Base-by-base conservation (phyloP, 2,797 vertebrate genomes). In the Momotus momota region DNA sequence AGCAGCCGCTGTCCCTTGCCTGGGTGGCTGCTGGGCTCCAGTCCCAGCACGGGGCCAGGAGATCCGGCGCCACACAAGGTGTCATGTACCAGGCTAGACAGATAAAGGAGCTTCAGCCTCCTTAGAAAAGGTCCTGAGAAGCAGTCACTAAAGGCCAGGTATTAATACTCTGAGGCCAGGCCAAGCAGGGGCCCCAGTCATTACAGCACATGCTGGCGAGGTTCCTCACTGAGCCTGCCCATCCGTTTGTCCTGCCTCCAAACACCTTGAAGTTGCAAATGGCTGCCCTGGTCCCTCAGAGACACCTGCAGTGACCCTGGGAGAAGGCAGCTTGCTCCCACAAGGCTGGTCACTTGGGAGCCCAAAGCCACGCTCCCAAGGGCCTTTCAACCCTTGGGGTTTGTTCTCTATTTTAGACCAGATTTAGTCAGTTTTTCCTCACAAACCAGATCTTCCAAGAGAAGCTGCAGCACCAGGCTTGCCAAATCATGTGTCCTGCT, bases 1-100 rank as follows among this genome's bases (percentile, higher is more conserved):
- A 5, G 41, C 69, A 78, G 49, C 14, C 7, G 7, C 33, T 7
- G 1, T 41, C 41, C 43, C 67, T 46, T 43, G 48, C 27, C 26
- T 3, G 3, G 14, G 20, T 5, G 49, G 29, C 43, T 71, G 35
- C 58, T 61, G 27, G 33, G 45, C 78, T 83, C 65, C 46, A 20
- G 43, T 57, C 41, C 55, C 64, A 81, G 18, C 0, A 0, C 1
- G 3, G 60, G 23, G 18, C 33, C 64, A 83, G 84, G 25, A 86
- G 82, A 69, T 7, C n/a, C 0, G 0, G 38, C 1, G 0, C n/a
- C 8, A 4, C 27, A 43, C 2, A 3, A 61, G 35, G 51, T 10
- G 21, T 12, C 51, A 40, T 31, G 5, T 0, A 0, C n/a, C 70
- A 69, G 55, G 16, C 40, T 55, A 35, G 4, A 3, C 2, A 27